A percentile compares a stretch with the other conserved stretches of the same genome.
These are phyloP conservation scores for Motacilla alba DNA, from an alignment of 2,113 vertebrate genomes.

Conservation along the genomic window DNA sequence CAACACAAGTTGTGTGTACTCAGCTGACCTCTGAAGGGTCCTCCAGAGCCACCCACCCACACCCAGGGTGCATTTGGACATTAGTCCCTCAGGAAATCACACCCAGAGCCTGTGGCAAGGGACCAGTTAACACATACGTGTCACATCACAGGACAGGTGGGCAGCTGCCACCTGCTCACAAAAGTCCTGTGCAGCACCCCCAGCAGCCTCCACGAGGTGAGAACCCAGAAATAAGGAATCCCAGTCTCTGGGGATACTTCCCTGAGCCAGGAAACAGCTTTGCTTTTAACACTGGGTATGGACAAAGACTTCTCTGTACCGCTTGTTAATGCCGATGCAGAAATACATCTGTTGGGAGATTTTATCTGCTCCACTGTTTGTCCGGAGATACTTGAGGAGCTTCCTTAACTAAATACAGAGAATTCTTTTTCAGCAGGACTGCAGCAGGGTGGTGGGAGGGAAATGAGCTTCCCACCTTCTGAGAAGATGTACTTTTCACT, in stretches of 20 bases:
- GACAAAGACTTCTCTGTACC: not conserved
- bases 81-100: not conserved
- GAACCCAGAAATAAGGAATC: not conserved
- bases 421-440: not conserved
- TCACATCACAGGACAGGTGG: rapidly evolving
- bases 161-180: not conserved
- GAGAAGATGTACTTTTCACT: not conserved
- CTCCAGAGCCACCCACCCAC: not conserved
- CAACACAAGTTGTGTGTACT: not conserved
- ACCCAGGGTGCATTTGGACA: not conserved
- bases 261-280: not conserved
- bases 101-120: not conserved
- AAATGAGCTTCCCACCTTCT: not conserved
- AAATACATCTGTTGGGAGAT: not conserved
- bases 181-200: not conserved
- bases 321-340: not conserved
- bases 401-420: not conserved
- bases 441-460: not conserved
- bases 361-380: not conserved
- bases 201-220: not conserved
- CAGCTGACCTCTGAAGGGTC: too few species aligned
- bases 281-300: not conserved
- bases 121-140: rapidly evolving
- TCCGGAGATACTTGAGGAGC: not conserved
- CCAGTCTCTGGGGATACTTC: not conserved